Percentiles rank a stretch among this genome's conserved stretches.
Conservation (phyloP, 1,140 invertebrate genomes). For the Onthophagus taurus region DNA sequence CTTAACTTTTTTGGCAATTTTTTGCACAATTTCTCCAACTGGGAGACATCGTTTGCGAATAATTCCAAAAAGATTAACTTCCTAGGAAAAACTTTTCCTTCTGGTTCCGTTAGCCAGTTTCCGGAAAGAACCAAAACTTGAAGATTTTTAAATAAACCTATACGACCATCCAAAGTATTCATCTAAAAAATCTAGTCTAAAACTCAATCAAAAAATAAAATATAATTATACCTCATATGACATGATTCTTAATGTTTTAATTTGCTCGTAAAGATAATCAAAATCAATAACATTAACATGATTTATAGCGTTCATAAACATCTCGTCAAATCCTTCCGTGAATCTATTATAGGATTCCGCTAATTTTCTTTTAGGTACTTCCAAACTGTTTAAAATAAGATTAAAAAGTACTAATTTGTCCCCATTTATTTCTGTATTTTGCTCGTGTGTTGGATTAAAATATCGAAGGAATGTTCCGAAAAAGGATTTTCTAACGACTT, state of each 20-base stretch:
- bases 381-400: conserved; percentile 20
- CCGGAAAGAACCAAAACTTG: conserved; percentile 23
- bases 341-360: conserved; percentile 19
- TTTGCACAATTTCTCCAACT: conserved; percentile 17
- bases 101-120: conserved; percentile 22
- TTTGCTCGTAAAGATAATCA: conserved; percentile 20
- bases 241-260: conserved; percentile 16
- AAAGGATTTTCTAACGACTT: conserved; percentile 19
- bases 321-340: conserved; percentile 13
- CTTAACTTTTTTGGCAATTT: conserved; percentile 17
- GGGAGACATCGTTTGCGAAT: conserved; percentile 23
- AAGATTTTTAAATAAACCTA: conserved; percentile 20
- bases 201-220: neutral
- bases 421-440: conserved; percentile 21
- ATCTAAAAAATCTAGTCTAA: conserved; percentile 17
- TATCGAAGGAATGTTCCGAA: conserved; percentile 24
- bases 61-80: conserved; percentile 24
- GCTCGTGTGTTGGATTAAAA: conserved; percentile 20
- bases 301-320: conserved; percentile 20
- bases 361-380: conserved; percentile 12
- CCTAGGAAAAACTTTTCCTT: conserved; percentile 19
- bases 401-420: conserved; percentile 24
- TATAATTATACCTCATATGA: neutral
- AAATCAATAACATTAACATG: conserved; percentile 20
- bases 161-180: conserved; percentile 19